Base-by-base conservation (phyloP, 1,140 invertebrate genomes). In the Drosophila seguyi region DNA sequence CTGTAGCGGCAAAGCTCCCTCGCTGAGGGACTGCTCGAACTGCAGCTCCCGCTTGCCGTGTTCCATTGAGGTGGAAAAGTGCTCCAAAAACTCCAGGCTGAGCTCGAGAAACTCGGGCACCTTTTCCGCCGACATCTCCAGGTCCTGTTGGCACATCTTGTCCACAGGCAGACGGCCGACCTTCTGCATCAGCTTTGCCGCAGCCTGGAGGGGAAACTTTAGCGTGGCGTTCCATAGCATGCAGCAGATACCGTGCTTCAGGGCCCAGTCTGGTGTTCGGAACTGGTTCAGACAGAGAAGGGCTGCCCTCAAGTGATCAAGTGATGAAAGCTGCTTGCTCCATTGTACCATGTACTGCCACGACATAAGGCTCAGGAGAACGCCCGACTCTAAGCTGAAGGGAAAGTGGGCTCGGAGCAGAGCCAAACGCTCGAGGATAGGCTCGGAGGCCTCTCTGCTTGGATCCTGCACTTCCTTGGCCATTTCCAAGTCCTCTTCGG, bases 281-380 rank as follows among this genome's bases (percentile, higher is more conserved):
- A 90, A 94, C 66, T 72, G 60, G 14, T 41, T 25, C 14, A 96
- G 91, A 84, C 95, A 96, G 42, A 92, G 92, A 3, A 97, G 79
- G 0, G 95, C 95, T 13, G 95, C 94, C 68, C 95, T 93, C 4
- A 97, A 93, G 76, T 94, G 93, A 3, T 94, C 93, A n/a, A 96
- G 93, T 58, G 95, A 94, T 50, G 95, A 94, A 63, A 96, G 94
- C 77, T 96, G 95, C 93, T 96, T 97, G 91, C 96, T 96, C 98
- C 98, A 99, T 56, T 94, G 94, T 69, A 96, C 94, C 62, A 96
- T 95, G 93, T 97, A 97, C 91, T 98, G 97, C 98, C 98, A 99
- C 78, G 95, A 95, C 94, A 98, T 95, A 92, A 98, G 98, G 13
- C 96, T 95, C 38, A 98, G 93, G 31, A 99, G 92, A 36, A 96